Base-by-base conservation (phyloP, 2,888 invertebrate species). In the Volucella inflata region DNA sequence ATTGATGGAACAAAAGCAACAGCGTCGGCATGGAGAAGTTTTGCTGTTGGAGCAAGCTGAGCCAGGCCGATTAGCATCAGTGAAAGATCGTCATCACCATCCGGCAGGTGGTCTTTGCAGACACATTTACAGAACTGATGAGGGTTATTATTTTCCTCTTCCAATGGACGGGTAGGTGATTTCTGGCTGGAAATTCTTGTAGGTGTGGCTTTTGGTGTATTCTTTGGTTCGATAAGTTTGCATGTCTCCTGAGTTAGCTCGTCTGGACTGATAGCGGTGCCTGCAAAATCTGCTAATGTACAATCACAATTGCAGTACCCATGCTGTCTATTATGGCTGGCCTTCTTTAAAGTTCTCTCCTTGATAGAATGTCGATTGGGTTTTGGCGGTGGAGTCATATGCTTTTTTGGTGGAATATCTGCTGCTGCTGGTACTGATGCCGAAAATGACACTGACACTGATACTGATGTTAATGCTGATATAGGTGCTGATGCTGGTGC, bases 21-120 rank as follows among this genome's bases (percentile, higher is more conserved):
- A 16, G 91, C 92, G 16, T 70, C 6, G 84, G 84, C 84, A 92
- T 94, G 92, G 88, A 94, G 89, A 88, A 94, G 90, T 90, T 93
- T 92, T 12, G 93, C 91, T 0, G 93, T 91, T 1, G 94, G 93
- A 75, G 93, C 93, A n/a, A 93, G 90, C 55, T 93, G 93, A 1
- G 93, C 93, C 84, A 94, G 88, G n/a, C 95, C 95, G 92, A 95
- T 94, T 62, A 95, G 91, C 94, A 95, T 94, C 11, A 95, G 91
- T 1, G 95, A 95, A 51, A 95, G 93, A 92, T 94, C 93, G 88
- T 95, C 95, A 87, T 95, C 94, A 87, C 94, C 94, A 2, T 93
- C 93, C 55, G 91, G 90, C 36, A 91, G 90, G 90, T 51, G 64
- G 36, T 89, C 88, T 65, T 89, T 88, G 76, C 90, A 90, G 8